Evolutionary conservation across 2,888 invertebrate species (phyloP), one percentile per base, ranked within the genome.

Genomic region (Lypha dubia): DNA sequence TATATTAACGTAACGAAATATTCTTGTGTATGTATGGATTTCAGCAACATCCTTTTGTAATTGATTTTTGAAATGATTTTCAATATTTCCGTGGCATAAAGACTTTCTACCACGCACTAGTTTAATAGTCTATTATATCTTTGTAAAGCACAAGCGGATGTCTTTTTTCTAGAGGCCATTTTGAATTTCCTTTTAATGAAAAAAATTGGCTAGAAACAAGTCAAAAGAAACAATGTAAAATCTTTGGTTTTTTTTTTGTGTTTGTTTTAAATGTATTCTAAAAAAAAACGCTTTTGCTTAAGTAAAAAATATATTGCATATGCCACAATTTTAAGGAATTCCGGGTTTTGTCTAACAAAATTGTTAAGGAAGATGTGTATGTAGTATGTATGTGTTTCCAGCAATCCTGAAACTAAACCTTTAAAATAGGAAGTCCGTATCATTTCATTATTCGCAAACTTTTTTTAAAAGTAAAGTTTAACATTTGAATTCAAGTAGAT

Each of bases 31-130:
- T n/a, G n/a, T n/a, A n/a, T n/a, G n/a, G n/a, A n/a, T n/a, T 13
- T 28, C 28, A 46, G 22, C 8, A 46, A 32, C 56, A 28, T 46
- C 5, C 35, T 76, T 35, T 15, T 46, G 22, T 56, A 76, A 76
- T 67, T 76, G 44, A 65, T 46, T 35, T 67, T 46, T 58, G 11
- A 56, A 46, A 56, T 46, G 44, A 53, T 53, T 65, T 65, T 53
- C 75, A 56, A 56, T 53, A 53, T 53, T 65, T 65, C 63, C 75
- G 32, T 44, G 13, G 9, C 28, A 13, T 53, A 63, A 49, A 24
- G 20, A 41, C 51, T 63, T 38, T 15, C 4, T 38, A 74, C 38
- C 51, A 74, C 13, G 51, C 51, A 53, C 41, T 7, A 32, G 44
- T 7, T 53, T 17, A 24, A 13, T 51, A 20, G 5, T 15, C 13